phyloP scores from a whole-genome alignment of 1,140 invertebrate genomes.

The Zaprionus gabonicus region DNA sequence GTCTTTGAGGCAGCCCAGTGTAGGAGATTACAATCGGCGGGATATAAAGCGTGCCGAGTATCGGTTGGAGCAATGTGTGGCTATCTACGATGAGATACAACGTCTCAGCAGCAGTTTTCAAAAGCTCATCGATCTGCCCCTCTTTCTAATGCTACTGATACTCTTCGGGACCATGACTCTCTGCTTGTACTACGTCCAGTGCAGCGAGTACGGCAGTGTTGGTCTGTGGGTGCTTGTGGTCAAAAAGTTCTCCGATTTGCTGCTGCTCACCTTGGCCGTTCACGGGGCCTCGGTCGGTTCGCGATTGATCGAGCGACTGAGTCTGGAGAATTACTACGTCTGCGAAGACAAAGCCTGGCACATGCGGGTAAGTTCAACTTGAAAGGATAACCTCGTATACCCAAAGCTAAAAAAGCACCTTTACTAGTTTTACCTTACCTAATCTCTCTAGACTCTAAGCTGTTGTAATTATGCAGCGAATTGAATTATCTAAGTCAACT shows the following conservation, averaged over 20 bases:
- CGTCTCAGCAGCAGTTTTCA: constrained; percentile 48
- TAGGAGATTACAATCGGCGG: constrained; percentile 13
- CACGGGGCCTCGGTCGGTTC: constrained; percentile 57
- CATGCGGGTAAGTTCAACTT: constrained; percentile 36
- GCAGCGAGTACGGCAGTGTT: background rate
- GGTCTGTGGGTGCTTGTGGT: constrained; percentile 47
- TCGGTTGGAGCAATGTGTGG: constrained; percentile 57
- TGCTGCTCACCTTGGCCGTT: constrained; percentile 61
- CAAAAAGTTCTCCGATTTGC: constrained; percentile 53
- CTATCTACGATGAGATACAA: constrained; percentile 62
- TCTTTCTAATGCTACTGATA: constrained; percentile 29
- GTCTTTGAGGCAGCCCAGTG: constrained; percentile 29
- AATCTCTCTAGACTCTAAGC: background rate
- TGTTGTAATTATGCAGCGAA: too few relatives aligned
- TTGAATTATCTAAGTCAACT: too few relatives aligned
- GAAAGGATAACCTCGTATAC: too few relatives aligned
- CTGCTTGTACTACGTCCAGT: constrained; percentile 48
- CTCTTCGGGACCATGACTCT: constrained; percentile 48
- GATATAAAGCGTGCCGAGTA: constrained; percentile 32
- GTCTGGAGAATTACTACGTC: constrained; percentile 59
- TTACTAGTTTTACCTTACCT: background rate
- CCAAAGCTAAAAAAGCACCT: too few relatives aligned
- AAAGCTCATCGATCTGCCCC: constrained; percentile 49
- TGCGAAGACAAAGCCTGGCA: constrained; percentile 57
- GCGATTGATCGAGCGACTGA: constrained; percentile 31